Base-by-base conservation (phyloP, 2,113 vertebrate species). In the Scolopax mira region DNA sequence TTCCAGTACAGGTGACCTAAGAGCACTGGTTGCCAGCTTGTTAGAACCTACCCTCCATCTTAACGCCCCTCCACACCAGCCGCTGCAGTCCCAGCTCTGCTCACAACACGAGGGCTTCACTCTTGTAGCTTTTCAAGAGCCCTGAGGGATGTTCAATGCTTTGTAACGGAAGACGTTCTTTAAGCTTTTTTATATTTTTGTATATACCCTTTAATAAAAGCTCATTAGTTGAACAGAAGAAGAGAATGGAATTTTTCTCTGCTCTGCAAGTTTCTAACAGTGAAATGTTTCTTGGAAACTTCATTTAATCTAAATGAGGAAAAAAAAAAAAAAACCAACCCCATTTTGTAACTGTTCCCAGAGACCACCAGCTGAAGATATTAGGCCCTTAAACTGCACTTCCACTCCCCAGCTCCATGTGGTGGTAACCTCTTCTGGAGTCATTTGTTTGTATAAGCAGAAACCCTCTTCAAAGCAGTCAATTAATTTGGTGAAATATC, bases 151-250 rank as follows among this genome's bases (percentile, higher is more conserved):
- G 73, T 55, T 90, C 24, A 3, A 62, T 80, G 89, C 97, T 97
- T 96, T 90, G 80, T 87, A 83, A 80, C 2, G 67, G 94, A 81
- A 91, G 70, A 80, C 74, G 41, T 91, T 93, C 95, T 97, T 94
- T 33, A 81, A 94, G 95, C 95, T 94, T 95, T 95, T 96, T 91
- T 96, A 49, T 96, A 95, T 96, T 94, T 97, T 90, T 94, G 87
- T 89, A 88, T 78, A 96, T 96, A 95, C 81, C 89, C 93, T 97
- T 96, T 84, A 92, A 92, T 95, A 91, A 94, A 89, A 93, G 74
- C 84, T 48, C 9, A 87, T 78, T 96, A 84, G 79, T 39, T 80
- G 48, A 57, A 25, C 35, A 88, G 87, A 93, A 48, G 48, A 48
- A 92, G 85, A 90, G 85, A 92, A 95, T 64, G 8, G 6, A 14